Evolutionary conservation across 2,888 invertebrate species (phyloP), one percentile per base, ranked within the genome.

Genomic region (Corythucha ciliata): DNA sequence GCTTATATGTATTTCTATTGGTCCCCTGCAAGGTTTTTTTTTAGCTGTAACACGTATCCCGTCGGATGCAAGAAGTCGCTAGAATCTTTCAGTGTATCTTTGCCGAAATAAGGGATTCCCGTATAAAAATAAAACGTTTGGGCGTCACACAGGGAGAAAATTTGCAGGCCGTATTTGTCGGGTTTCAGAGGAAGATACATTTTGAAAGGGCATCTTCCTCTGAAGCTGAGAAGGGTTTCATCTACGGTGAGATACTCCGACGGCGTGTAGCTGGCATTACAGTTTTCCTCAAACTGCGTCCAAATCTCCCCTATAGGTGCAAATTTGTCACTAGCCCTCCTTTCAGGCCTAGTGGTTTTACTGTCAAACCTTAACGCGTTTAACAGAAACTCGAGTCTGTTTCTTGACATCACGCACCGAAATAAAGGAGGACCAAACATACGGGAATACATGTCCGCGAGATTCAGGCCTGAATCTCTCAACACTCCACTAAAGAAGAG

Each of bases 241-340:
- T 54, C 45, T 10, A 45, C 24, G 8, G 45, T 45, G 4, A 45
- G 8, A 16, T 45, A 45, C 8, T 45, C 32, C 36, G 40, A 34
- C 1, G 47, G 56, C 2, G 16, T 48, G 25, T 57, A 57, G 33
- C 46, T 33, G 10, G 14, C 27, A 40, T 16, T 22, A 40, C 56
- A 52, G 12, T 54, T 42, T 7, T 22, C 20, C 21, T 16, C 33
- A 29, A 54, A 52, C 4, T 8, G 18, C 7, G 45, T 32, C 54
- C 56, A 56, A 14, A 56, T 36, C 20, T 54, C 41, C 10, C 54
- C 45, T 37, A 56, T 52, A 7, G 50, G 29, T 12, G 42, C 32
- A 20, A 56, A 56, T 33, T 48, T 52, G 34, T 55, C 55, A 12
- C 12, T 24, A 7, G 8, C n/a, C 18, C 25, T 21, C 18, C 52